Evolutionary conservation across 2,797 vertebrate species (phyloP).

Genomic region (Sebastes cheni): DNA sequence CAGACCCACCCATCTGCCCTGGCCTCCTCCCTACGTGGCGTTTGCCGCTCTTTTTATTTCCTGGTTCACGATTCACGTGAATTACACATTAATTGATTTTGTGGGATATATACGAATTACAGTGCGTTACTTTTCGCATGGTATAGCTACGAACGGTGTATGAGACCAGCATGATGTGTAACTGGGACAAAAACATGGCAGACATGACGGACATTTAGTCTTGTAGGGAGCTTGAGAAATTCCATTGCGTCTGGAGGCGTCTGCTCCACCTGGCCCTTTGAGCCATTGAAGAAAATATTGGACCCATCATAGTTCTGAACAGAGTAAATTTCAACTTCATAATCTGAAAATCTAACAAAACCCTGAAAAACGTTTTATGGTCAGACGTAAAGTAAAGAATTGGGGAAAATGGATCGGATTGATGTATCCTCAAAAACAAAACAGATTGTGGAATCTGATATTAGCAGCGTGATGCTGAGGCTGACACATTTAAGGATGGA

Average conservation of each 20-base stretch:
- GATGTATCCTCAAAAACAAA: neutral
- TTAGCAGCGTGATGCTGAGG: slow-evolving; percentile 4
- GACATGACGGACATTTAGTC: neutral
- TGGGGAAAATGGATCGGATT: neutral
- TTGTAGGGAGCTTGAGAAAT: neutral
- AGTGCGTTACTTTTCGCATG: too few relatives aligned
- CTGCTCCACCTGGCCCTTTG: neutral
- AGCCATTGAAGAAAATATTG: neutral
- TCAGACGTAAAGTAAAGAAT: neutral
- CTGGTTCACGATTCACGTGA: too few relatives aligned
- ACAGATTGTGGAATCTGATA: neutral
- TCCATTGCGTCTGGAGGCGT: neutral
- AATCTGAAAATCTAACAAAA: neutral
- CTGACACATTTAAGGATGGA: neutral
- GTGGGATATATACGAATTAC: too few relatives aligned
- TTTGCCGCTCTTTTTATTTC: too few relatives aligned
- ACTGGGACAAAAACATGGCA: neutral
- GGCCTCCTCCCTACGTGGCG: too few relatives aligned
- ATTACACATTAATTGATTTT: too few relatives aligned
- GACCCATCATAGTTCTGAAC: neutral
- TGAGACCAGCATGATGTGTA: too few relatives aligned
- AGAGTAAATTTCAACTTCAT: neutral
- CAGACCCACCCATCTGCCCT: too few relatives aligned
- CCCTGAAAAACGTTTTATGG: neutral
- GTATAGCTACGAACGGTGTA: too few relatives aligned